A percentile compares a stretch with the other conserved stretches of the same genome.
phyloP scores from a whole-genome alignment of 2,113 vertebrate species.

The Semicossyphus pulcher region DNA sequence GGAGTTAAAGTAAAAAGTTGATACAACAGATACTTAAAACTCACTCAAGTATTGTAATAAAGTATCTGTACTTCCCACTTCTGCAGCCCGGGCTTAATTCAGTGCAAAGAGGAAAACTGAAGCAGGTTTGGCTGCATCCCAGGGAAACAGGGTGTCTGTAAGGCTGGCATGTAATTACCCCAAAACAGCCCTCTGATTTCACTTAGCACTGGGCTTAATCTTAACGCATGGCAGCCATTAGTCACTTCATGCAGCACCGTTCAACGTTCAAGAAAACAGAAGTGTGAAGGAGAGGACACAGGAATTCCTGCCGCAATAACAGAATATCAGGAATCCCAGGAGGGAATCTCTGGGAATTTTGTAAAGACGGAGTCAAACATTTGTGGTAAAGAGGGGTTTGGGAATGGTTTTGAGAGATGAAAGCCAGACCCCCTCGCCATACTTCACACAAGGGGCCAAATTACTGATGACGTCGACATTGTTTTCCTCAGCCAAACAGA shows the following conservation, averaged over 20 bases:
- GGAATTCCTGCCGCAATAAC: constrained; percentile 46
- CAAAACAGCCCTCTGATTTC: constrained; percentile 64
- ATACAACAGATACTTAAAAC: too few species aligned
- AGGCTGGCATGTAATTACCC: constrained; percentile 67
- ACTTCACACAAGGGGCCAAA: constrained; percentile 70
- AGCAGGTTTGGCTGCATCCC: constrained; percentile 60
- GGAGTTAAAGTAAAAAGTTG: too few species aligned
- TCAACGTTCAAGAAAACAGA: constrained; percentile 11
- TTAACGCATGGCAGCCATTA: constrained; percentile 64
- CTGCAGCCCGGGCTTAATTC: constrained; percentile 48
- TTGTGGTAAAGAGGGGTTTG: constrained; percentile 19
- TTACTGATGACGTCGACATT: constrained; percentile 67
- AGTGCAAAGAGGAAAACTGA: constrained; percentile 56
- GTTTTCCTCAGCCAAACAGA: constrained; percentile 77
- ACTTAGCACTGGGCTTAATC: constrained; percentile 54
- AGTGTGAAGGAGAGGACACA: background rate
- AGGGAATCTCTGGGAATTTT: constrained; percentile 56
- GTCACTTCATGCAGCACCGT: constrained; percentile 51
- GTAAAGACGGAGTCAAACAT: constrained; percentile 37
- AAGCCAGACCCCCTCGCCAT: constrained; percentile 53
- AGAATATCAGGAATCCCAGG: constrained; percentile 52
- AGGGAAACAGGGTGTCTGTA: constrained; percentile 51
- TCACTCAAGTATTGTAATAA: background rate
- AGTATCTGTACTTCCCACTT: too few species aligned
- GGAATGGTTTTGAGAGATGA: constrained; percentile 60